phyloP scores from a whole-genome alignment of 2,888 invertebrate genomes.

The Drosophila nr. perissopoda region DNA sequence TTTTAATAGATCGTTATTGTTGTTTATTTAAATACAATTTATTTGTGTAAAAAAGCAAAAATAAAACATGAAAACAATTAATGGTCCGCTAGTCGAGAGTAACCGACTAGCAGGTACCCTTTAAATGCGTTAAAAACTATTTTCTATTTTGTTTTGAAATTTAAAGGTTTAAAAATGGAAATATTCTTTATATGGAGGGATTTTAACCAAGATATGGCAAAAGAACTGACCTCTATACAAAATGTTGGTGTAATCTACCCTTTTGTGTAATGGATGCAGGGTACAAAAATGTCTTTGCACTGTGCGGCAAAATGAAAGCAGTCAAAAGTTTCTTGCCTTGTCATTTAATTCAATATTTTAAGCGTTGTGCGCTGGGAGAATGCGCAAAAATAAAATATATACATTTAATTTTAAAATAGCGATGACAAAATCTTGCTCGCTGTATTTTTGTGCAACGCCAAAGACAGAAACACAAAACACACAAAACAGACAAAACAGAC shows the following conservation, averaged over 20 bases:
- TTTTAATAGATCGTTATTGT: not conserved
- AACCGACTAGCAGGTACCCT: not conserved
- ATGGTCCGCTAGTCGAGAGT: not conserved
- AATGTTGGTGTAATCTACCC: not conserved
- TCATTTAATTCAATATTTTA: conserved; percentile 69
- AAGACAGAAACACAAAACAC: conserved; percentile 34
- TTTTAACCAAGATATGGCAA: not conserved
- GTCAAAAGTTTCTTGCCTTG: conserved; percentile 42
- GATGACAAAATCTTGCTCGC: conserved; percentile 79
- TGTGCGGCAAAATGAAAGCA: conserved; percentile 43
- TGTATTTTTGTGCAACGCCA: conserved; percentile 55
- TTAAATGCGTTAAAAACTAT: not conserved
- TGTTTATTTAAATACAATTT: not conserved
- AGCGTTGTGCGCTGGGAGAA: conserved; percentile 33
- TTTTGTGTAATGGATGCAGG: not conserved
- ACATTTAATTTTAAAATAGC: conserved; percentile 80
- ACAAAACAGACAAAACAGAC: not conserved
- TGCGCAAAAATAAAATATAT: conserved; percentile 46
- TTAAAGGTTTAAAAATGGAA: not conserved
- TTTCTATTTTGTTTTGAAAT: not conserved
- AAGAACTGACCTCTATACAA: not conserved
- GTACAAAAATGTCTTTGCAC: conserved; percentile 31
- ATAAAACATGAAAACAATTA: not conserved
- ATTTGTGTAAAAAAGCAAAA: not conserved
- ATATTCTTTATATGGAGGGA: not conserved